Evolutionary conservation across 2,888 invertebrate species (phyloP), one percentile per base, ranked within the genome.

Genomic region (Tetragonisca angustula): DNA sequence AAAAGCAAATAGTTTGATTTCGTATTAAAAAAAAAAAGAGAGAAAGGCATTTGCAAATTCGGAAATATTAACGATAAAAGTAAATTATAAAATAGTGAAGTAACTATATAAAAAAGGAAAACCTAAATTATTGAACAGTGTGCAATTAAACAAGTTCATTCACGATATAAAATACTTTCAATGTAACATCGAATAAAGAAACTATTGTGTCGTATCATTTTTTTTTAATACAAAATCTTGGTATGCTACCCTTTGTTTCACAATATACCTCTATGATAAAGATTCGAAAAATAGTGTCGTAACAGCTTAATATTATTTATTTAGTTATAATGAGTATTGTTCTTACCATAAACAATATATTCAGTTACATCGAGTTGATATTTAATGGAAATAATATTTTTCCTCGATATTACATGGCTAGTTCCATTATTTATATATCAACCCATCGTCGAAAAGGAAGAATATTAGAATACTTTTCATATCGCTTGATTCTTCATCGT

Each of bases 211-310:
- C 17, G 2, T 68, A n/a, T 73, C n/a, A 24, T 36, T 68, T 59
- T 21, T 69, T 72, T 76, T 76, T 80, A 80, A 83, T 83, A 83
- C 81, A 83, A 80, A 80, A 83, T 83, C 71, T 68, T 68, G 36
- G 61, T 81, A 80, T 75, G 24, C 80, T 76, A 80, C 4, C 54
- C 36, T 43, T 68, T 49, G 24, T 69, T 56, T 76, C 68, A 5
- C 59, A 76, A 80, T 73, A 81, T 80, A 76, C 82, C 32, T 36
- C 68, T 83, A 76, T 62, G 72, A 80, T 83, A 83, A 83, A 83
- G 81, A 83, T 83, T 83, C 83, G 81, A 83, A 83, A 83, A 83
- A 83, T 83, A 83, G 83, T 83, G 71, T 83, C 71, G 67, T 62
- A 83, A 83, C 81, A 80, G 81, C 83, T 83, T 83, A 83, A 80